Evolutionary conservation across 92 coral and sea anemone genomes (phyloP).

Genomic region (Parazoanthus atlanticus): DNA sequence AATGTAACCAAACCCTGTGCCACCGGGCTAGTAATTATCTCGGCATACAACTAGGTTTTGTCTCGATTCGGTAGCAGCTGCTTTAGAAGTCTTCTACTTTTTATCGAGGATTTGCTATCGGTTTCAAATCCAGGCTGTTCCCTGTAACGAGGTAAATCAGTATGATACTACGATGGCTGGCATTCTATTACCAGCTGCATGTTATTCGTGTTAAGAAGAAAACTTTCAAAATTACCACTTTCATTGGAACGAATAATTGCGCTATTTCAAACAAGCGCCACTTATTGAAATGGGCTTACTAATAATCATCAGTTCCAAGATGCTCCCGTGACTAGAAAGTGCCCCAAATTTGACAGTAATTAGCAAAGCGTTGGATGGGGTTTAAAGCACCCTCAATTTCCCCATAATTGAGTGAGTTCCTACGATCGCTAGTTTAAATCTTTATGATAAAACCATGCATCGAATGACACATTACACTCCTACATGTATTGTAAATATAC

Average conservation of each 20-base stretch:
- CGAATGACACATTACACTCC: background rate
- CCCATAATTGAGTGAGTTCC: background rate
- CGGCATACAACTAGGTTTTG: background rate
- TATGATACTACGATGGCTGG: background rate
- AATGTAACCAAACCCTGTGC: too few relatives aligned
- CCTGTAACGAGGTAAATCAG: background rate
- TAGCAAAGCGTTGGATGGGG: background rate
- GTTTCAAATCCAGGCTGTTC: background rate
- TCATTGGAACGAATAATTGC: background rate
- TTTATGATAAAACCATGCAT: background rate
- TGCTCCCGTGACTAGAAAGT: background rate
- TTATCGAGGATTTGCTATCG: too few relatives aligned
- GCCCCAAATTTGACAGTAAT: background rate
- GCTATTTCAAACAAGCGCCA: background rate
- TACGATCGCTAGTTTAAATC: background rate
- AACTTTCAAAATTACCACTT: too few relatives aligned
- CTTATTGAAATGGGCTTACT: background rate
- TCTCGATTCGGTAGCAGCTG: background rate
- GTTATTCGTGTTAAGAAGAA: background rate
- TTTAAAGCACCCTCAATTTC: too few relatives aligned
- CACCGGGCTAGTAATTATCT: background rate
- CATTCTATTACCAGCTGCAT: background rate
- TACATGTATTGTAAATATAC: background rate
- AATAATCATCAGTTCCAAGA: too few relatives aligned
- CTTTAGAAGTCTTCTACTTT: background rate